phyloP scores from a whole-genome alignment of 2,113 vertebrate genomes.

The Corvus moneduloides region DNA sequence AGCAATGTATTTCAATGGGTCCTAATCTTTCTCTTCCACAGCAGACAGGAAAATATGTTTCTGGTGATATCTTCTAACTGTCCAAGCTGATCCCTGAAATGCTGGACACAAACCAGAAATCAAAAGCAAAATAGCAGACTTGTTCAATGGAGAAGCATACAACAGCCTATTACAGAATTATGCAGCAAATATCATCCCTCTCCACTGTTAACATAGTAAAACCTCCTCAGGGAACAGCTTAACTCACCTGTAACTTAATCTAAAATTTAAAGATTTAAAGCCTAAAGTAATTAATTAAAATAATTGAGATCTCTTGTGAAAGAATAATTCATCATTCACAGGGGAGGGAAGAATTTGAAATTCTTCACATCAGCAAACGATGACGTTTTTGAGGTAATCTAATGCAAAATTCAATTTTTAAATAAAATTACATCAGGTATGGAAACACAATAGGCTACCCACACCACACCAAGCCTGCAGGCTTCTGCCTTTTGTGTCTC shows the following conservation, averaged over 20 bases:
- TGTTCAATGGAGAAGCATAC: neutral
- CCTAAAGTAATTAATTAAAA: constrained; percentile 53
- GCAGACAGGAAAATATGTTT: neutral
- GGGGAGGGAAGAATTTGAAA: neutral
- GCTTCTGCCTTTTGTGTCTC: neutral
- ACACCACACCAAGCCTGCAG: neutral
- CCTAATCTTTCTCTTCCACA: neutral
- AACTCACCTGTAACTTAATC: constrained; percentile 62
- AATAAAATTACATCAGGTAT: neutral
- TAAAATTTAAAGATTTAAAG: constrained; percentile 48
- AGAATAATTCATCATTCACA: constrained; percentile 11
- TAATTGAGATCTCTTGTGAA: constrained; percentile 25
- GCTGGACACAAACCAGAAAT: constrained; percentile 12
- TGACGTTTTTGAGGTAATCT: neutral
- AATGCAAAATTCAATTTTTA: constrained; percentile 3
- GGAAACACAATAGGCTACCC: neutral
- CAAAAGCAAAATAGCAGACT: neutral
- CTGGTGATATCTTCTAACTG: neutral
- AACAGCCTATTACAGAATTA: constrained; percentile 24
- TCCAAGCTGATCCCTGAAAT: neutral
- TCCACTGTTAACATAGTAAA: constrained; percentile 10
- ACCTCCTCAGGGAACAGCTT: constrained; percentile 35
- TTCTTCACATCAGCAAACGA: neutral
- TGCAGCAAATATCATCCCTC: constrained; percentile 7
- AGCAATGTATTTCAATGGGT: neutral